Evolutionary conservation across 2,888 invertebrate genomes (phyloP), one percentile per base, ranked within the genome.

Genomic region (Papilio elwesi): DNA sequence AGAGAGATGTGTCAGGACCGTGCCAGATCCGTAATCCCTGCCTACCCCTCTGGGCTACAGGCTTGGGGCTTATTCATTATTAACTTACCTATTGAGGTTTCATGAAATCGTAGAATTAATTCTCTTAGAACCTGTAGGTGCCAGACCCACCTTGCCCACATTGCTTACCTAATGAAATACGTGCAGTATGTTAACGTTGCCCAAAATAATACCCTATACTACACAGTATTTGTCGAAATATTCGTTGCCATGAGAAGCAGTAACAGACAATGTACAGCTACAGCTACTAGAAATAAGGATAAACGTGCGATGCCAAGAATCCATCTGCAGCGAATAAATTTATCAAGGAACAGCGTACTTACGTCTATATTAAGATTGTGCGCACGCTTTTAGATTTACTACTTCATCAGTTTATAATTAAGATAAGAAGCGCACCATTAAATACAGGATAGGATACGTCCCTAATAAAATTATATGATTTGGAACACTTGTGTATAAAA

Each of bases 271-370:
- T 15, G 59, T 62, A 15, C 15, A 43, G 26, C 38, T 62, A 15
- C 15, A 43, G 26, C 38, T 43, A 62, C 59, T 15, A 62, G 59
- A 0, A 62, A 43, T 62, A 62, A 43, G 59, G 59, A 62, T 62
- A 62, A n/a, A 7, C 38, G 59, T 7, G 43, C 59, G 15, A 15
- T 62, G 59, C 59, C 59, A 62, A 62, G 59, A 62, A 43, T 62
- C 43, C 59, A 62, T 62, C 59, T 43, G 59, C 59, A 38, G 59
- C 38, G 59, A 62, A n/a, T 62, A 62, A 62, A 62, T 62, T 38
- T 62, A 62, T 62, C 43, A 62, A 62, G 59, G 59, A 62, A 62
- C 43, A 62, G 43, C 59, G 59, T 8, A 43, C 59, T 62, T 62
- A 62, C 43, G 10, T 12, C 43, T 62, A 43, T 43, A 62, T 62